A percentile compares a stretch with the other conserved stretches of the same genome.
Evolutionary conservation across 2,797 vertebrate species (phyloP).

Genomic region (Paramormyrops hopkinsi): DNA sequence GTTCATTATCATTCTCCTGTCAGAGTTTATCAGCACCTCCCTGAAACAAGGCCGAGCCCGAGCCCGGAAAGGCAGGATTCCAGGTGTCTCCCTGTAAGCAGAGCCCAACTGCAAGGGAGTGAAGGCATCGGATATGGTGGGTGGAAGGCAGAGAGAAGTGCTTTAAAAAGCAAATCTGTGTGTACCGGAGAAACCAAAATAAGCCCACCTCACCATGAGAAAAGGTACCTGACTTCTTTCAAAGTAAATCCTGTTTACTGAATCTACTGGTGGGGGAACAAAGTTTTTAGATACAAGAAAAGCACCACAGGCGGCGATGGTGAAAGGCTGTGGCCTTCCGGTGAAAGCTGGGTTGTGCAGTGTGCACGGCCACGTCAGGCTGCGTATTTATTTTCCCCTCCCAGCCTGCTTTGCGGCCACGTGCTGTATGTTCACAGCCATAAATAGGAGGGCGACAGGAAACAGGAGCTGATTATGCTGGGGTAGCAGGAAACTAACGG

Average conservation of each 20-base stretch:
- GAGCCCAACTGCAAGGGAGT: constrained; percentile 53
- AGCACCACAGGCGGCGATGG: background rate
- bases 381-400: background rate
- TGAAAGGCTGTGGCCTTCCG: background rate
- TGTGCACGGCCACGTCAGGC: background rate
- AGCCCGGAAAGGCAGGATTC: constrained; percentile 18
- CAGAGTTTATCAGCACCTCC: constrained; percentile 53
- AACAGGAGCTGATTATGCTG: background rate
- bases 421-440: background rate
- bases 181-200: background rate
- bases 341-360: background rate
- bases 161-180: background rate
- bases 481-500: background rate
- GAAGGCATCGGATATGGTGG: constrained; percentile 41
- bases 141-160: background rate
- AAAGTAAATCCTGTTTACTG: constrained; percentile 11
- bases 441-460: background rate
- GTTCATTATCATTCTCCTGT: constrained; percentile 50
- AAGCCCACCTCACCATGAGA: background rate
- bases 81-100: constrained; percentile 44
- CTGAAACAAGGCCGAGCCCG: constrained; percentile 54
- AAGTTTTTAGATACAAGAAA: constrained; percentile 2
- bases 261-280: background rate
- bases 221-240: background rate
- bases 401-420: background rate